Percentiles rank a stretch among this genome's conserved stretches.
These are phyloP conservation scores for Ochotona curzoniae DNA, from an alignment of 2,113 vertebrate genomes.

Conservation along the genomic window DNA sequence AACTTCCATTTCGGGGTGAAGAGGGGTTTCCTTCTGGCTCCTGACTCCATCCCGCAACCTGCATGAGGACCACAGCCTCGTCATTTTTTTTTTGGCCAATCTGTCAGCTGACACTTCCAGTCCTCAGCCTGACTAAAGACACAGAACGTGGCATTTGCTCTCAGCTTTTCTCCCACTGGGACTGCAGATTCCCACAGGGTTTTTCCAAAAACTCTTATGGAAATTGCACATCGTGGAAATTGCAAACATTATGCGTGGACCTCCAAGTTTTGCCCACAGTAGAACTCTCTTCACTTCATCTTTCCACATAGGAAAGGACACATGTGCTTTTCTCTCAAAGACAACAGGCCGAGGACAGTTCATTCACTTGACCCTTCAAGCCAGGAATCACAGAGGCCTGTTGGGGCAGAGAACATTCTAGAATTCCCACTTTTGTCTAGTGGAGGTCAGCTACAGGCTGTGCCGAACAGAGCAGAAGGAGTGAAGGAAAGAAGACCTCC, in stretches of 20 bases:
- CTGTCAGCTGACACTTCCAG: neutral
- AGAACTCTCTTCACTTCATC: too few species aligned
- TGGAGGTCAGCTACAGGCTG: conserved; percentile 43
- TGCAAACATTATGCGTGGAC: too few species aligned
- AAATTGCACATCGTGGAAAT: too few species aligned
- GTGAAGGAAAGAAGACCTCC: conserved; percentile 40
- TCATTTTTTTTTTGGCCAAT: neutral
- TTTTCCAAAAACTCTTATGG: too few species aligned
- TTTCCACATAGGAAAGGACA: too few species aligned
- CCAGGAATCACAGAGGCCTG: neutral
- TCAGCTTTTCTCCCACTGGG: neutral
- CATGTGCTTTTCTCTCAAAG: too few species aligned
- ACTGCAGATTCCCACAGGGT: neutral
- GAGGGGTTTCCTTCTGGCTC: neutral
- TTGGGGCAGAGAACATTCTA: neutral
- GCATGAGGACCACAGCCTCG: rapidly evolving
- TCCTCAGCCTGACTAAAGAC: neutral
- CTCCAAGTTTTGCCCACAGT: too few species aligned
- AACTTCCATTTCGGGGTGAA: neutral
- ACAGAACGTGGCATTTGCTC: neutral
- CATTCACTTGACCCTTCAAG: neutral
- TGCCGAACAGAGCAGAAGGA: neutral
- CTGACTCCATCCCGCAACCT: rapidly evolving
- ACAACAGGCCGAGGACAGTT: neutral
- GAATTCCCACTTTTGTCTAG: neutral